Conservation (phyloP, 2,888 invertebrate species). For the Microctonus brassicae region DNA sequence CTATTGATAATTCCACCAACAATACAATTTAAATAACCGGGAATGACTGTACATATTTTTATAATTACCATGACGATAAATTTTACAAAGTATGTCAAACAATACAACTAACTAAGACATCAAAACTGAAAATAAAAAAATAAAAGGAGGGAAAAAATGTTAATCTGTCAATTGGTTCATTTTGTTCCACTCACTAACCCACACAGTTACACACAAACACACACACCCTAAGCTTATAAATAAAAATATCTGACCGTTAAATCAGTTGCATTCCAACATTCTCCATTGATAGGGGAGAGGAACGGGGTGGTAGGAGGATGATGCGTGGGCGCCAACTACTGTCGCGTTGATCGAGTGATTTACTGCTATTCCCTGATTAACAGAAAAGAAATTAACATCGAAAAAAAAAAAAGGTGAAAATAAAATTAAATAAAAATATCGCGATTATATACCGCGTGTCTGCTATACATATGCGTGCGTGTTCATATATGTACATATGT, state of each 20-base stretch:
- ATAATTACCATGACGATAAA: too few species aligned
- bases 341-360: conserved; percentile 23
- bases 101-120: too few species aligned
- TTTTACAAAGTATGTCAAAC: too few species aligned
- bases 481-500: not conserved
- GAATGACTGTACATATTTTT: too few species aligned
- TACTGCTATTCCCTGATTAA: conserved; percentile 3
- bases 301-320: not conserved
- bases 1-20: too few species aligned
- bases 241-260: not conserved
- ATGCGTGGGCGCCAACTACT: conserved; percentile 11
- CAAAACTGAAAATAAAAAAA: not conserved
- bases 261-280: conserved; percentile 11
- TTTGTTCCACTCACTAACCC: not conserved
- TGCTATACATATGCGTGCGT: too few species aligned
- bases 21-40: too few species aligned
- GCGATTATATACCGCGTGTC: too few species aligned
- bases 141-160: not conserved
- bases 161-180: not conserved
- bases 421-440: not conserved
- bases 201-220: not conserved
- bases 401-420: not conserved
- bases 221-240: not conserved
- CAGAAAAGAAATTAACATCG: not conserved
- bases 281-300: not conserved